These are phyloP conservation scores for Poecilia gillii DNA, from an alignment of 2,797 vertebrate species.

Conservation along the genomic window DNA sequence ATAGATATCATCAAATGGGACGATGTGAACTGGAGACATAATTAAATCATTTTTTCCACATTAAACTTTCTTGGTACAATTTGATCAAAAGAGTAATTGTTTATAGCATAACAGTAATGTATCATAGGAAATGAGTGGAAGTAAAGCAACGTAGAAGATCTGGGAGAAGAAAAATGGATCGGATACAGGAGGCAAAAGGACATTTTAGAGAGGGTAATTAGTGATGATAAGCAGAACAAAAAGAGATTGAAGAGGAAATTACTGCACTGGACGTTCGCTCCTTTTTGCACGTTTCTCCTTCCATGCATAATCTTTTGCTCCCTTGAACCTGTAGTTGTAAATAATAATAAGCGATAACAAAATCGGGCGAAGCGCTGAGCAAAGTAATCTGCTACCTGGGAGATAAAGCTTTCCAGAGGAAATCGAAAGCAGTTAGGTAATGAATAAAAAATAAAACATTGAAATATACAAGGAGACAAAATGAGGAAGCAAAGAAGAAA, in stretches of 20 bases:
- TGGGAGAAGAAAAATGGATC: slow-evolving; percentile 23
- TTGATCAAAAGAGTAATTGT: slow-evolving; percentile 55
- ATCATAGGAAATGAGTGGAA: slow-evolving; percentile 28
- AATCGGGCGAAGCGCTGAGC: slow-evolving; percentile 33
- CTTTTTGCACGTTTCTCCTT: slow-evolving; percentile 18
- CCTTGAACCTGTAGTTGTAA: slow-evolving; percentile 60
- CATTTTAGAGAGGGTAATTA: slow-evolving; percentile 32
- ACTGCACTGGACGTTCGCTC: slow-evolving; percentile 39
- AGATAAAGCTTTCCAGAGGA: slow-evolving; percentile 18
- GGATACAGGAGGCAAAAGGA: slow-evolving; percentile 21
- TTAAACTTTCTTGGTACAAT: slow-evolving; percentile 43
- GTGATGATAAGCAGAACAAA: slow-evolving; percentile 46
- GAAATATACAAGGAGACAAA: slow-evolving; percentile 1
- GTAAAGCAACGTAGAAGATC: slow-evolving; percentile 44
- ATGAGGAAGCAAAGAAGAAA: neutral
- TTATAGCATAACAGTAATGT: slow-evolving; percentile 60
- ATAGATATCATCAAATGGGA: neutral
- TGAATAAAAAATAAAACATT: slow-evolving; percentile 9
- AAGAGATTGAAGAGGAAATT: slow-evolving; percentile 55
- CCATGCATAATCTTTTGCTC: slow-evolving; percentile 47
- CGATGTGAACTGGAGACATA: slow-evolving; percentile 8
- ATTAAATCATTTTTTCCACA: slow-evolving; percentile 58
- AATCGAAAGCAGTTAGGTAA: neutral
- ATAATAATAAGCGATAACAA: slow-evolving; percentile 65
- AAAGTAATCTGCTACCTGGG: slow-evolving; percentile 51